Evolutionary conservation across 2,113 vertebrate species (phyloP).

Genomic region (Ctenodactylus gundi): DNA sequence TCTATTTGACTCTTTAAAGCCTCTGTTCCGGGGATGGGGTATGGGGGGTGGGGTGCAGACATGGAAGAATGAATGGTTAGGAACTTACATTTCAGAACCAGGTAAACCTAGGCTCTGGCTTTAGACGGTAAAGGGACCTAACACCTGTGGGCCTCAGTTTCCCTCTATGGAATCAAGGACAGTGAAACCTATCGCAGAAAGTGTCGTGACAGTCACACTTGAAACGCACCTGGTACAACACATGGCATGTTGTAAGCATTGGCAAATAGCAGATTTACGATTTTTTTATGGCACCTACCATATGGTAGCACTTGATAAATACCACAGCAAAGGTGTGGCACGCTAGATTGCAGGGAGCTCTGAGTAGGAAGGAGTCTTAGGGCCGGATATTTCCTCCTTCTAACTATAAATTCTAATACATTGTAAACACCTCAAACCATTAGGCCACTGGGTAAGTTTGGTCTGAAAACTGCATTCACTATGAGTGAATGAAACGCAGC

Average conservation of each 20-base stretch:
- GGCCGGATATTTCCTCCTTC: not conserved
- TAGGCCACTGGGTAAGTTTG: not conserved
- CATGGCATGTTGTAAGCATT: not conserved
- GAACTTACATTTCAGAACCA: not conserved
- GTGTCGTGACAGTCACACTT: not conserved
- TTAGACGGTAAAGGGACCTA: not conserved
- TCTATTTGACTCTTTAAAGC: not conserved
- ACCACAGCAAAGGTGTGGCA: too few species aligned
- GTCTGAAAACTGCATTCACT: not conserved
- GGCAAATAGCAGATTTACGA: not conserved
- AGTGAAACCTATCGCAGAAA: not conserved
- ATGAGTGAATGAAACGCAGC: not conserved
- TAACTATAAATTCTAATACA: not conserved
- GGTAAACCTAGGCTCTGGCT: not conserved
- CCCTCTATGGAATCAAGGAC: not conserved
- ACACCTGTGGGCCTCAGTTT: not conserved
- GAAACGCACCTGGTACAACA: not conserved
- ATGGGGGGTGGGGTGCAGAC: too few species aligned
- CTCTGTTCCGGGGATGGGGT: not conserved
- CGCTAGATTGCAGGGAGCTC: not conserved
- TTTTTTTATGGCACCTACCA: not conserved
- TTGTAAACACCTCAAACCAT: not conserved
- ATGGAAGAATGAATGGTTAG: not conserved
- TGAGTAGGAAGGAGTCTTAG: not conserved
- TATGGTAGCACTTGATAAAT: not conserved